Evolutionary conservation across 2,888 invertebrate genomes (phyloP), one percentile per base, ranked within the genome.

Genomic region (Andrena flavipes): DNA sequence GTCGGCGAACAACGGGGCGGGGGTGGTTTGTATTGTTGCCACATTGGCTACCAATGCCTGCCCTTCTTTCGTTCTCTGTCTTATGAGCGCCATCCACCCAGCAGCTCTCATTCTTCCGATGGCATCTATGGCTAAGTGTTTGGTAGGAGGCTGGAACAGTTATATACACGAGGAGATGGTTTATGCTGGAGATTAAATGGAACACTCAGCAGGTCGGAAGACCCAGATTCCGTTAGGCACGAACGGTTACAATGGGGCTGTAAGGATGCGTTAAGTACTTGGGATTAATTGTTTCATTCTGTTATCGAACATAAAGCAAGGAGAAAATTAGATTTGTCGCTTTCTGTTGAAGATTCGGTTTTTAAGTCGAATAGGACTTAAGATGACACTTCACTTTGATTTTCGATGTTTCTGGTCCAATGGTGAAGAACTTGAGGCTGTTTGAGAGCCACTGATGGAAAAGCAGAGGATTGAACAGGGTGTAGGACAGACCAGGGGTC

Each of bases 41-140:
- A 74, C 87, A 85, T 84, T 84, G 86, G 84, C 85, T 89, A 88
- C 90, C 89, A 86, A 91, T 90, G 84, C 84, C 80, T 85, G 79
- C 90, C 89, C 90, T 89, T 88, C 88, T 90, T 90, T 90, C 91
- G 90, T 91, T 90, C 87, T 89, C 84, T 88, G 85, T 91, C 91
- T 91, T 86, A 82, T 83, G 85, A 87, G 90, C 85, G 83, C 74
- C 78, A 72, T 51, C 76, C 49, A 67, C 48, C 35, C 82, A 90
- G 89, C 79, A 84, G 87, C 84, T 92, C 91, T 92, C 88, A 90
- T 80, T 26, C 54, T 54, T 10, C 23, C 23, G 10, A 56, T 23
- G 10, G 20, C 8, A 56, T 23, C 23, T 42, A 42, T 42, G 23
- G 23, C 56, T 56, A 10, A 56, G 56, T 23, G 56, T 23, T 56